These are phyloP conservation scores for Dryobates pubescens DNA, from an alignment of 2,797 vertebrate genomes.

Conservation along the genomic window DNA sequence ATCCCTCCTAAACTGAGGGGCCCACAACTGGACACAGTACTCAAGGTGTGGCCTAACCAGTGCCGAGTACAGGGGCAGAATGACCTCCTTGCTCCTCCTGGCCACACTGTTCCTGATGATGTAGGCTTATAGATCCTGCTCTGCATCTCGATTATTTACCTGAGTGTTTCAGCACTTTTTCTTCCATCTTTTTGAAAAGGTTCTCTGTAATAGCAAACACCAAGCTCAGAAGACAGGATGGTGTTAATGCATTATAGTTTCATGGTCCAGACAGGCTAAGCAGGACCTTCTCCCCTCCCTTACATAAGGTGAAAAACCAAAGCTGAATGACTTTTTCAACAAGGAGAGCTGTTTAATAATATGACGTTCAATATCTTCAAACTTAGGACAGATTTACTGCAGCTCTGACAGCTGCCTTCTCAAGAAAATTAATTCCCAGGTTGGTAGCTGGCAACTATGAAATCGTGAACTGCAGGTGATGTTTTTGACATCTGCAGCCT, in stretches of 20 bases:
- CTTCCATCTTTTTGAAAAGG: background rate
- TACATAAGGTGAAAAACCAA: background rate
- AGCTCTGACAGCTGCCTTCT: background rate
- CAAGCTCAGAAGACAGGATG: background rate
- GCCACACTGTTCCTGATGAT: no score
- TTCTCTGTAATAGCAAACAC: background rate
- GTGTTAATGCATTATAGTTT: background rate
- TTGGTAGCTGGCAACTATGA: background rate
- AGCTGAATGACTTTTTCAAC: background rate
- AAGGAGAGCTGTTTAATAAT: background rate
- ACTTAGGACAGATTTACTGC: background rate
- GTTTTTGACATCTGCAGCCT: conserved; percentile 11
- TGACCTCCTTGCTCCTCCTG: no score
- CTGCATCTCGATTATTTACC: background rate
- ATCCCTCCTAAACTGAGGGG: no score
- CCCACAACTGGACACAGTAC: no score
- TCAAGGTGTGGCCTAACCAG: no score
- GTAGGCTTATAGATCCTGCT: background rate
- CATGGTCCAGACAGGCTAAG: background rate
- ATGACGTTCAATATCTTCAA: conserved; percentile 4
- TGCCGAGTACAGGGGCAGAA: no score
- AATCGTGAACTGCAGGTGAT: background rate
- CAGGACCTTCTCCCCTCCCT: background rate
- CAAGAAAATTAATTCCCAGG: conserved; percentile 16
- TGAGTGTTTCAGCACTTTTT: background rate